Conservation (phyloP, 2,113 vertebrate genomes). For the Atrichornis clamosus region DNA sequence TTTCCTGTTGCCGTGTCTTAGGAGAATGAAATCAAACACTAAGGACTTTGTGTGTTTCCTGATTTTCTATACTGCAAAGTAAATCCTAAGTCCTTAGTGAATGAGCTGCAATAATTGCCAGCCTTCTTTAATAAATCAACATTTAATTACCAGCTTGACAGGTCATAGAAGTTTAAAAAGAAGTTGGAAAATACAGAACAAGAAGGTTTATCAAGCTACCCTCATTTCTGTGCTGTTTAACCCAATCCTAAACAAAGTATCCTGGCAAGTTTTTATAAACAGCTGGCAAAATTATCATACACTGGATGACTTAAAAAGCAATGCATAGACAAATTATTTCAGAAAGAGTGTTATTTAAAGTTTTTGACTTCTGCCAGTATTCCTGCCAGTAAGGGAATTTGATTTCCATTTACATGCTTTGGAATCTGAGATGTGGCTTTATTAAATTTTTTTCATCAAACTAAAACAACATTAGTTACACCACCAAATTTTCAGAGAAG, state of each 20-base stretch:
- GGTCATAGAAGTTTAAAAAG: not conserved
- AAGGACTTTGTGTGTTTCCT: not conserved
- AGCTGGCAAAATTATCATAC: not conserved
- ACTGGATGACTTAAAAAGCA: not conserved
- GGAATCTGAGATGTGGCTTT: not conserved
- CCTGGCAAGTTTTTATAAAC: not conserved
- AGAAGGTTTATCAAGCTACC: not conserved
- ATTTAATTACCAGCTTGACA: not conserved
- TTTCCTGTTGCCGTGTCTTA: not conserved
- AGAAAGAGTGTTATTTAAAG: not conserved
- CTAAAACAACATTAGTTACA: not conserved
- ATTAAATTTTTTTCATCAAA: not conserved
- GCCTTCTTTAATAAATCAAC: not conserved
- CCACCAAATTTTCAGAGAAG: not conserved
- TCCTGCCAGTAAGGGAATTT: not conserved
- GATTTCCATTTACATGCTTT: not conserved
- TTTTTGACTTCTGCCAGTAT: not conserved
- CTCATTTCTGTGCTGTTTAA: not conserved
- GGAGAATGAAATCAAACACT: not conserved
- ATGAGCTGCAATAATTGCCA: not conserved
- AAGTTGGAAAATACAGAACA: not conserved
- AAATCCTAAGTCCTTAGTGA: not conserved
- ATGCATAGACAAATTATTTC: not conserved
- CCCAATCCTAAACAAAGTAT: not conserved
- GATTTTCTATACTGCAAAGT: not conserved